Base-by-base conservation (phyloP, 1,140 invertebrate species). In the Aplysia californica region DNA sequence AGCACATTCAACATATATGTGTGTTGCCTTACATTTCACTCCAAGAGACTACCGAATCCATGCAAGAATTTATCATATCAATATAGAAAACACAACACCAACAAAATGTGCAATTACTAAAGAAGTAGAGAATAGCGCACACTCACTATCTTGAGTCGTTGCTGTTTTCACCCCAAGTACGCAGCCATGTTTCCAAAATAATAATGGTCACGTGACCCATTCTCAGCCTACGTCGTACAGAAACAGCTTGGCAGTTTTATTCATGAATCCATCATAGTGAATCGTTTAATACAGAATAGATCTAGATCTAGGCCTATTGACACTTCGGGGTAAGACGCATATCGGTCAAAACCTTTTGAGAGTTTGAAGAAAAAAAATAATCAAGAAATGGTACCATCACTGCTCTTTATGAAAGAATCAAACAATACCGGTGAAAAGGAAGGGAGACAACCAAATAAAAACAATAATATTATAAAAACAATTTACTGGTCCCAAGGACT, bases 171-270 rank as follows among this genome's bases (percentile, higher is more conserved):
- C 50, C 35, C 36, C 58, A 61, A 61, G 38, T 44, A 65, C 2
- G 61, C 58, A 75, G 72, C 72, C 72, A 75, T 75, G 72, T 75
- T 75, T 33, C 72, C 72, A 75, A 75, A 75, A 75, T 75, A 75
- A 75, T 75, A 61, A 65, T 44, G 72, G 61, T 75, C 72, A 75
- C 72, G 72, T 75, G 72, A 75, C 56, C 26, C 35, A 2, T 3
- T 23, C 44, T 15, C 10, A 50, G n/a, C 10, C 10, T 50, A 50
- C n/a, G 44, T 15, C 44, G 44, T 10, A 50, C 44, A 50, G 44
- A 15, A n/a, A 50, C 44, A 50, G 44, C 44, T 50, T 50, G 44
- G 44, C 44, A 50, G 44, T 50, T n/a, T 15, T 50, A 15, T 15
- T 50, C 44, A n/a, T 10, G 44, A 50, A n/a, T 50, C 44, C n/a